Conservation (phyloP, 2,888 invertebrate species). For the Hypomecis punctinalis region DNA sequence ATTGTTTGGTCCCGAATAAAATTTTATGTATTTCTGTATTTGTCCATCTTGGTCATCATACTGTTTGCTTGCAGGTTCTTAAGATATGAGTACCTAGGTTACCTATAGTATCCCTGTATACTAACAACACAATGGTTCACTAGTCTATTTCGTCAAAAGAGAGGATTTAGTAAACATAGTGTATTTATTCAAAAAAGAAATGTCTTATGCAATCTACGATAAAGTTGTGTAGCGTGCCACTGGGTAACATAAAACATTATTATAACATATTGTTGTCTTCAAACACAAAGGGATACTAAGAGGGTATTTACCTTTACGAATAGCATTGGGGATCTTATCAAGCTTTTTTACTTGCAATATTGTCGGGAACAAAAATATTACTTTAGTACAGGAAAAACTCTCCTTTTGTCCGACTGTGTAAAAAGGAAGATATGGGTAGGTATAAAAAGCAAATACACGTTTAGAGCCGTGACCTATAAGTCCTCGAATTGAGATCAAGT, state of each 20-base stretch:
- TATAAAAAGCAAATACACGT: no score
- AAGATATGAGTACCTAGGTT: no score
- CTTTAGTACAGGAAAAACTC: neutral
- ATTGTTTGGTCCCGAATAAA: no score
- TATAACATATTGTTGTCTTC: constrained; percentile 40
- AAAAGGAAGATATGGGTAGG: no score
- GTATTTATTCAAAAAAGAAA: constrained; percentile 3
- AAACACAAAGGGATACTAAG: constrained; percentile 35
- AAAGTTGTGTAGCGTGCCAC: constrained; percentile 33
- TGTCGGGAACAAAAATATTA: constrained; percentile 21
- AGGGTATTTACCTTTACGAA: constrained; percentile 27
- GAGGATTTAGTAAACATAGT: neutral
- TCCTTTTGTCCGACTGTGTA: no score
- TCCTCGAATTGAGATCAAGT: no score
- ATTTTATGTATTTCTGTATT: no score
- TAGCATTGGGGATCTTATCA: constrained; percentile 22
- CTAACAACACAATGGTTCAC: no score
- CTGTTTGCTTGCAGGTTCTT: no score
- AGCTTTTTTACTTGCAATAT: constrained; percentile 27
- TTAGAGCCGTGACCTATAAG: no score
- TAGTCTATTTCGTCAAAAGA: neutral
- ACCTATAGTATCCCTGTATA: no score
- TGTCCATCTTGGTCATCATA: no score
- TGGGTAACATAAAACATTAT: constrained; percentile 40
- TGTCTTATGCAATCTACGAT: constrained; percentile 30